Base-by-base conservation (phyloP, 2,888 invertebrate genomes). In the Oithona nana region DNA sequence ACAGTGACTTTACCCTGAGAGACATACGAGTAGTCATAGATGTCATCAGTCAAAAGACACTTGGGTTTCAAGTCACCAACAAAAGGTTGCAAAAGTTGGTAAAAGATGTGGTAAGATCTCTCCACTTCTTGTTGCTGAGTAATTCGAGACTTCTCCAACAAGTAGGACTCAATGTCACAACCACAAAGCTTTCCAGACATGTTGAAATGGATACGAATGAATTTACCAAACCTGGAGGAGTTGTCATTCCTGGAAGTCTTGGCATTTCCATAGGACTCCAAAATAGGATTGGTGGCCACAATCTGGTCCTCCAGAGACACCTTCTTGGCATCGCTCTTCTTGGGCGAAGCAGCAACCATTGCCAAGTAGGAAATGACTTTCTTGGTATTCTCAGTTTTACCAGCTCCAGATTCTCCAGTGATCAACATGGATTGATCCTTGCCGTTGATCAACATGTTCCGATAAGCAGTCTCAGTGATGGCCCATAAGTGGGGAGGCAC, bases 131-230 rank as follows among this genome's bases (percentile, higher is more conserved):
- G 95, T 78, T 98, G 98, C 73, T 95, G 97, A 79, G 97, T 97
- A 80, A 98, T 97, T 86, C 98, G 94, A 76, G 98, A 97, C 79
- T 98, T 98, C 80, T 98, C 98, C 75, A 98, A 82, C 78, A 99
- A 83, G 79, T 99, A 99, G 73, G 94, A 94, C 79, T 98, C 98
- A 78, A 99, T 98, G 79, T 99, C 98, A 80, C 97, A 95, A 82
- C 98, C 98, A 76, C 98, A 95, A 80, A 98, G 81, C 84, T 98
- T 98, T 77, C 97, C 98, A 77, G 87, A 85, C 69, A 90, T 88
- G 69, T 95, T 95, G 80, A 98, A 98, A 79, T 98, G 98, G 76
- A 98, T 98, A 83, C 98, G 92, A 82, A 98, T 98, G 86, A 98
- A 98, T 87, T 98, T 98, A 86, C 94, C 93, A 90, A 90, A 73